These are phyloP conservation scores for Nysson spinosus DNA, from an alignment of 2,888 invertebrate species.

Conservation along the genomic window DNA sequence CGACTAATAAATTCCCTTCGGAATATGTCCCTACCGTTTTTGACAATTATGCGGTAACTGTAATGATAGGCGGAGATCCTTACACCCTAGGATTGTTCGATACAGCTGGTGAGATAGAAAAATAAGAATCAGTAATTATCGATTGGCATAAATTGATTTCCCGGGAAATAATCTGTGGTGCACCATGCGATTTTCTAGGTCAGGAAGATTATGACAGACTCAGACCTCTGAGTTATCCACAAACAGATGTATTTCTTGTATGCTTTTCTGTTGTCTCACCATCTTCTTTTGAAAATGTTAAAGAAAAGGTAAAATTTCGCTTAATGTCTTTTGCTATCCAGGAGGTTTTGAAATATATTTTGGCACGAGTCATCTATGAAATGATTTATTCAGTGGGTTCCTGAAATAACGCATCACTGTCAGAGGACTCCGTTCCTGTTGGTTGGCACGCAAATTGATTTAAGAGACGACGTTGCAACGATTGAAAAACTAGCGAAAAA, in stretches of 20 bases:
- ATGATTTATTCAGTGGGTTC: conserved; percentile 95
- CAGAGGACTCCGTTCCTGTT: conserved; percentile 98
- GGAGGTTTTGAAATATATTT: no score
- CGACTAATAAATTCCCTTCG: conserved; percentile 96
- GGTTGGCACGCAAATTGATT: conserved; percentile 98
- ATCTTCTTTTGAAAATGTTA: conserved; percentile 99
- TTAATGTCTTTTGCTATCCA: not conserved
- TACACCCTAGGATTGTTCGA: conserved; percentile 99
- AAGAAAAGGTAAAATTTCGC: conserved; percentile 89
- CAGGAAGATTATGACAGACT: conserved; percentile 99
- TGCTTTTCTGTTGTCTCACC: conserved; percentile 99
- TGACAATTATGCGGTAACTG: conserved; percentile 98
- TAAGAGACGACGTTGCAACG: conserved; percentile 95
- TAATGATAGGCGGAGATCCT: conserved; percentile 99
- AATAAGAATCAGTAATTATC: not conserved
- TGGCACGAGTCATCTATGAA: no score
- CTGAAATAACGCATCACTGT: conserved; percentile 99
- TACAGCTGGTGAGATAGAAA: conserved; percentile 92
- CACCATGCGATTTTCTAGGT: conserved; percentile 79
- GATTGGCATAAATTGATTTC: no score
- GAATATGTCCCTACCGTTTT: conserved; percentile 98
- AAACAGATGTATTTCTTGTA: conserved; percentile 99
- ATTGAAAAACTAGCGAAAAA: conserved; percentile 98
- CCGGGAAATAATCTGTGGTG: no score
- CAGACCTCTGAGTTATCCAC: conserved; percentile 97